Conservation (phyloP, 2,888 invertebrate species). For the Autographa gamma region DNA sequence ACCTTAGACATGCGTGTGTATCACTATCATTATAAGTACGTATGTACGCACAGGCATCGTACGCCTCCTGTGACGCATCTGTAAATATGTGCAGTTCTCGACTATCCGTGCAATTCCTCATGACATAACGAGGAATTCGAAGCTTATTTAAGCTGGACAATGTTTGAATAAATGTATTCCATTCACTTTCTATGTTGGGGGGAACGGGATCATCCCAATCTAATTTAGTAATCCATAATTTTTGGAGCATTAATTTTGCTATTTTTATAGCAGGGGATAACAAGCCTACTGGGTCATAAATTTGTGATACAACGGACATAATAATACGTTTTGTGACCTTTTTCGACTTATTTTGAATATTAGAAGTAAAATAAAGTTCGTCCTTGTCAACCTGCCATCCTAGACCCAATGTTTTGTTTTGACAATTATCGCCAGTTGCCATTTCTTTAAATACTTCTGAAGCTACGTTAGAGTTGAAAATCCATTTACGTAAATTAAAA, state of each 20-base stretch:
- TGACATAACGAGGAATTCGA: conserved; percentile 17
- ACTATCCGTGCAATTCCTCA: background rate
- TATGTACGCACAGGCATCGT: background rate
- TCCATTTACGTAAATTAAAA: conserved; percentile 41
- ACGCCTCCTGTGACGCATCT: conserved; percentile 13
- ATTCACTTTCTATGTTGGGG: background rate
- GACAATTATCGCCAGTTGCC: conserved; percentile 17
- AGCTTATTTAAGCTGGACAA: conserved; percentile 1
- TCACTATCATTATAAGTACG: background rate
- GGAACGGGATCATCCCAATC: conserved; percentile 33
- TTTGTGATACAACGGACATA: conserved; percentile 33
- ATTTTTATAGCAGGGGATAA: conserved; percentile 23
- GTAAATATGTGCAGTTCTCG: conserved; percentile 18
- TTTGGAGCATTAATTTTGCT: conserved; percentile 30
- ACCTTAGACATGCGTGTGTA: background rate
- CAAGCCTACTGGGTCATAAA: conserved; percentile 39
- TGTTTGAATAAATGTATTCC: conserved; percentile 13
- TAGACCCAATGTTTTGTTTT: conserved; percentile 31
- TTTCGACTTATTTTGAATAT: background rate
- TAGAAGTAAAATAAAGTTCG: conserved; percentile 24
- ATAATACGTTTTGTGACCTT: conserved; percentile 35
- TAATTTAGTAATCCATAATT: conserved; percentile 28
- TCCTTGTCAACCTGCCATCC: conserved; percentile 29
- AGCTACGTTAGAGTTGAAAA: conserved; percentile 13
- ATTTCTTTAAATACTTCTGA: background rate